Conservation (phyloP, 2,113 vertebrate species). For the Ploceus nigricollis region DNA sequence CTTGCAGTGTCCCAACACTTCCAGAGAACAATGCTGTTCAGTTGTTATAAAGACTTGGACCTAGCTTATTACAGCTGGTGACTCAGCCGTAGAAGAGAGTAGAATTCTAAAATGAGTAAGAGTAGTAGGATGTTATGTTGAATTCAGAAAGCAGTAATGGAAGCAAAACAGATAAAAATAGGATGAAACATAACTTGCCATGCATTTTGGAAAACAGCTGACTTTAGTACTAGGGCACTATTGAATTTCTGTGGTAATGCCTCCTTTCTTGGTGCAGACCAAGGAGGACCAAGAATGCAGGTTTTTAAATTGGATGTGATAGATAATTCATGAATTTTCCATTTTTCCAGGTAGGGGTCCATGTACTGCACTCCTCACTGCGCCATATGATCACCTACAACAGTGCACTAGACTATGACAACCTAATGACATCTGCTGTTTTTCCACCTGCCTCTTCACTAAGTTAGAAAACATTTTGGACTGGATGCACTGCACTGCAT, state of each 20-base stretch:
- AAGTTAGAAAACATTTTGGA: neutral
- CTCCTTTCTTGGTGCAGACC: neutral
- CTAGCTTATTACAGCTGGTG: neutral
- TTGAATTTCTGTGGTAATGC: neutral
- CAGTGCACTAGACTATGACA: neutral
- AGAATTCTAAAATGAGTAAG: neutral
- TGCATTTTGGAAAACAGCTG: neutral
- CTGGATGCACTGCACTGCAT: neutral
- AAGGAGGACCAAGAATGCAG: neutral
- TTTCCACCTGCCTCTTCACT: neutral
- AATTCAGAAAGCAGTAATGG: neutral
- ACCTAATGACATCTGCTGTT: neutral
- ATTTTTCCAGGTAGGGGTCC: neutral
- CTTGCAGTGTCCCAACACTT: accelerated
- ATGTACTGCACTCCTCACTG: neutral
- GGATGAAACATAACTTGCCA: neutral
- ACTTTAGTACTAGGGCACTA: neutral
- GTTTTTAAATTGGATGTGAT: neutral
- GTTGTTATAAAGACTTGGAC: neutral
- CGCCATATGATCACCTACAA: neutral
- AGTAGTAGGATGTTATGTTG: neutral
- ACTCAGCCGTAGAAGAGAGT: neutral
- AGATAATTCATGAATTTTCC: neutral
- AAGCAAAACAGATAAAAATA: neutral
- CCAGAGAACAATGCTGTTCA: neutral